Evolutionary conservation across 2,888 invertebrate species (phyloP).

Genomic region (Octodonta nipae): DNA sequence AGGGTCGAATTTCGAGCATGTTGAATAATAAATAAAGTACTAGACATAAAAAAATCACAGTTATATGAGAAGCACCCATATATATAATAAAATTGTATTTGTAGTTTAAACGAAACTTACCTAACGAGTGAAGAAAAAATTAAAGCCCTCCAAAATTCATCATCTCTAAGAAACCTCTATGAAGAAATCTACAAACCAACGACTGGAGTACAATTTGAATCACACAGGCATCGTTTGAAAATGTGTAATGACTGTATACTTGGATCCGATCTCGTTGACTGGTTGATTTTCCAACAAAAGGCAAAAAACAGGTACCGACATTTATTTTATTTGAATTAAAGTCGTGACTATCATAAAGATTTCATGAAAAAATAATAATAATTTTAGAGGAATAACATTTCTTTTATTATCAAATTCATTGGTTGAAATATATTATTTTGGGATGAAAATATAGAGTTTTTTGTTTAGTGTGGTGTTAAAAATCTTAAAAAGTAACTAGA

Average conservation of each 20-base stretch:
- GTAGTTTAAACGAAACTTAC: slow-evolving; percentile 26
- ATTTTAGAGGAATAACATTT: not conserved
- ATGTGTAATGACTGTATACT: slow-evolving; percentile 63
- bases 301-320: slow-evolving; percentile 53
- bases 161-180: slow-evolving; percentile 48
- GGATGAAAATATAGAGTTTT: not conserved
- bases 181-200: slow-evolving; percentile 41
- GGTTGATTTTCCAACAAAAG: slow-evolving; percentile 66
- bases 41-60: too few relatives aligned
- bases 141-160: slow-evolving; percentile 42
- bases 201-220: slow-evolving; percentile 45
- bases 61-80: too few relatives aligned
- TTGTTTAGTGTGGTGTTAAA: too few relatives aligned
- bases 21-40: too few relatives aligned
- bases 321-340: not conserved
- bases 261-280: slow-evolving; percentile 69
- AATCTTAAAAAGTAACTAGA: too few relatives aligned
- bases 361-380: not conserved
- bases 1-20: too few relatives aligned
- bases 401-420: too few relatives aligned
- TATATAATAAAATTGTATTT: slow-evolving; percentile 4
- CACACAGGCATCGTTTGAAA: slow-evolving; percentile 56
- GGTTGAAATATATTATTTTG: not conserved
- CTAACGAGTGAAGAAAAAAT: slow-evolving; percentile 42
- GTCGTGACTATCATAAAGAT: too few relatives aligned